Evolutionary conservation across 2,888 invertebrate genomes (phyloP).

Genomic region (Drosophila melanosoma): DNA sequence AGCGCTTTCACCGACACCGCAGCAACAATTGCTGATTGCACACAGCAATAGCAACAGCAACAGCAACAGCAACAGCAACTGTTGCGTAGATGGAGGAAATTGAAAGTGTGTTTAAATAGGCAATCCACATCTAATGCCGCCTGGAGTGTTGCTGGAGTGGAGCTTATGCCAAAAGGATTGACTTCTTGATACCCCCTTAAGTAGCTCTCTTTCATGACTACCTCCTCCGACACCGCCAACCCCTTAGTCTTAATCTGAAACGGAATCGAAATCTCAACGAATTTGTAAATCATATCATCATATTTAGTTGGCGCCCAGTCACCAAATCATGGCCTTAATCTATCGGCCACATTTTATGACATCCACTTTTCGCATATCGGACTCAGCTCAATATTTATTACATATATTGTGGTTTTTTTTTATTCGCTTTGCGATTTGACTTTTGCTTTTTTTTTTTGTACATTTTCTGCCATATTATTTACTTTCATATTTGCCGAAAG

Average conservation of each 20-base stretch:
- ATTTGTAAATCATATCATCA: conserved; percentile 70
- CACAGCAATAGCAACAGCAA: conserved; percentile 1
- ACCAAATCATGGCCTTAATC: conserved; percentile 77
- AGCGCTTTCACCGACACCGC: conserved; percentile 55
- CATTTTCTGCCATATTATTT: conserved; percentile 8
- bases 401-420: conserved; percentile 58
- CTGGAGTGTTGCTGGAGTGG: conserved; percentile 69
- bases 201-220: not conserved
- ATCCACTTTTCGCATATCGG: conserved; percentile 69
- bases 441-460: not conserved
- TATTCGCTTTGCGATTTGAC: conserved; percentile 38
- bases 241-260: conserved; percentile 9
- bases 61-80: conserved; percentile 28
- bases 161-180: conserved; percentile 54
- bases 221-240: too few relatives aligned
- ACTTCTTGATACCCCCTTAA: conserved; percentile 29
- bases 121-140: conserved; percentile 74
- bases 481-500: conserved; percentile 80
- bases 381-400: conserved; percentile 63
- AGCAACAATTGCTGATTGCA: conserved; percentile 51
- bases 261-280: conserved; percentile 62
- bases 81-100: conserved; percentile 3
- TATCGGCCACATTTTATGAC: conserved; percentile 64
- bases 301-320: conserved; percentile 42
- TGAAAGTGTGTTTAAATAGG: conserved; percentile 55